These are phyloP conservation scores for Stylophora pistillata DNA, from an alignment of 64 coral and sea anemone species.

Conservation along the genomic window DNA sequence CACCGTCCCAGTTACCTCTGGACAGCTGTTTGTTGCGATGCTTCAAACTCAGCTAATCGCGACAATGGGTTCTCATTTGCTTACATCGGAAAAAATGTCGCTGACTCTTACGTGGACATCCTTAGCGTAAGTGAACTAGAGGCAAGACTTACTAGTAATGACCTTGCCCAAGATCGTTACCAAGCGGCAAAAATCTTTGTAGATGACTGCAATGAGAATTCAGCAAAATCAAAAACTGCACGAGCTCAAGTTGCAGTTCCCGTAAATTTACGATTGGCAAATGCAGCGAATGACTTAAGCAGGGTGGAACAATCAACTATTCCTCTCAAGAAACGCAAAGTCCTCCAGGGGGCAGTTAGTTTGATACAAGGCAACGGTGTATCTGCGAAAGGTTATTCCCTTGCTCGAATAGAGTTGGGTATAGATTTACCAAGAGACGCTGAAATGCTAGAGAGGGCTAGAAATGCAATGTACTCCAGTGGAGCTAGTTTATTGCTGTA, in stretches of 20 bases:
- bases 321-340: neutral
- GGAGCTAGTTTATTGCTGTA: too few species aligned
- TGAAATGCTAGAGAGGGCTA: neutral
- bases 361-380: neutral
- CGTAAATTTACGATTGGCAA: neutral
- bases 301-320: neutral
- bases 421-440: neutral
- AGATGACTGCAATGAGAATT: neutral
- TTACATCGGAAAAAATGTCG: conserved; percentile 5
- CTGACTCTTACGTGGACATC: neutral
- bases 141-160: too few species aligned
- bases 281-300: neutral
- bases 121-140: neutral
- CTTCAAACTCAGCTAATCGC: neutral
- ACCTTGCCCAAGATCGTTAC: too few species aligned
- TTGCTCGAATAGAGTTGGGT: neutral
- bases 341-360: neutral
- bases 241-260: neutral
- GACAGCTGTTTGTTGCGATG: conserved; percentile 52
- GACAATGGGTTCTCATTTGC: conserved; percentile 26
- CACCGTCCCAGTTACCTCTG: conserved; percentile 40
- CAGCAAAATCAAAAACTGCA: neutral
- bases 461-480: too few species aligned
- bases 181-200: too few species aligned
- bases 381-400: neutral